A percentile compares a stretch with the other conserved stretches of the same genome.
phyloP scores from a whole-genome alignment of 2,797 vertebrate species.

The Sternotherus odoratus region DNA sequence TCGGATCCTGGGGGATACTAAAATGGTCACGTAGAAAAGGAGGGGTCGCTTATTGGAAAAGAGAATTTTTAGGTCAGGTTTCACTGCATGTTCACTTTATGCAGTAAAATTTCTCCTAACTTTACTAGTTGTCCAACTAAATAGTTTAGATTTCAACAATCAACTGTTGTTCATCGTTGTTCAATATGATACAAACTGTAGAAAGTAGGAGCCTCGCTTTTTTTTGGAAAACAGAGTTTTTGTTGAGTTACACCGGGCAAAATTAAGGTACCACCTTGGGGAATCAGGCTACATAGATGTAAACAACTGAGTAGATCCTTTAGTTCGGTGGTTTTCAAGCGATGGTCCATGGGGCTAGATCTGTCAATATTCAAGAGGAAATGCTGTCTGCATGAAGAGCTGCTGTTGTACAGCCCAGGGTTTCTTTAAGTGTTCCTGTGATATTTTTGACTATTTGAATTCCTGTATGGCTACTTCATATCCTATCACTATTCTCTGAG shows the following conservation, averaged over 20 bases:
- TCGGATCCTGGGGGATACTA: constrained; percentile 44
- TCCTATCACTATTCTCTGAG: background rate
- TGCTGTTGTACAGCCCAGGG: background rate
- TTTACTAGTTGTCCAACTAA: background rate
- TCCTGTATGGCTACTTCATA: background rate
- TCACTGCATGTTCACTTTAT: background rate
- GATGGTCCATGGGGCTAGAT: background rate
- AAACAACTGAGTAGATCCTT: background rate
- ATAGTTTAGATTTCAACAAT: constrained; percentile 48
- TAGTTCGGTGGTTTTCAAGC: background rate
- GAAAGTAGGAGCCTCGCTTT: constrained; percentile 15
- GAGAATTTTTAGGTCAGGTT: constrained; percentile 19
- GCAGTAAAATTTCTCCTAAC: constrained; percentile 28
- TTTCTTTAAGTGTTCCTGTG: background rate
- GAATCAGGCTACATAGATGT: background rate
- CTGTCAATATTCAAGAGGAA: background rate
- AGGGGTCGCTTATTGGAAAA: constrained; percentile 11
- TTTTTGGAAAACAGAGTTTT: background rate
- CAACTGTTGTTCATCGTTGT: constrained; percentile 25
- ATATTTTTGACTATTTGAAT: background rate
- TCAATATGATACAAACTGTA: background rate
- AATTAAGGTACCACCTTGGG: background rate
- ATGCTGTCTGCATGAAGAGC: accelerated
- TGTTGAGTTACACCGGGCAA: background rate
- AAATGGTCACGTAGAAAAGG: background rate